phyloP scores from a whole-genome alignment of 2,888 invertebrate species.

The Camponotus fellah region DNA sequence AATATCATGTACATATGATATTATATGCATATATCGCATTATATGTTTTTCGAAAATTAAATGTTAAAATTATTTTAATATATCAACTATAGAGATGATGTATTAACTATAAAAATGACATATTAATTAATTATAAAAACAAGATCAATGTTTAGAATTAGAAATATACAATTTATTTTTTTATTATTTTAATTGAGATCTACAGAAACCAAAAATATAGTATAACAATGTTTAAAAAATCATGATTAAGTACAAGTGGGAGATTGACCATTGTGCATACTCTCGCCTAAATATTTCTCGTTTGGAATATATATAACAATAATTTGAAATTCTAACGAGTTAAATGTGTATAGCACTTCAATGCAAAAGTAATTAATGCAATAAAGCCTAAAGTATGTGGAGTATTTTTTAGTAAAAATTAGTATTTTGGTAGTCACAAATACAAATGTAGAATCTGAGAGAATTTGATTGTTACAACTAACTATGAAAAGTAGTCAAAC shows the following conservation, averaged over 20 bases:
- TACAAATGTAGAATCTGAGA: constrained; percentile 23
- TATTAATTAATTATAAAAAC: constrained; percentile 50
- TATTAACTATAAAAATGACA: constrained; percentile 44
- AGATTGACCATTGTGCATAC: not conserved
- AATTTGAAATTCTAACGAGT: constrained; percentile 36
- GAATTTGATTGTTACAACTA: constrained; percentile 13
- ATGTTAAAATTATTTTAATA: constrained; percentile 30
- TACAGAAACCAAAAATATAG: constrained; percentile 62
- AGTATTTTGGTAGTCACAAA: constrained; percentile 43
- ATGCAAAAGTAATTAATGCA: constrained; percentile 55
- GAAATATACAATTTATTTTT: constrained; percentile 70
- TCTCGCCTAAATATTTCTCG: constrained; percentile 31
- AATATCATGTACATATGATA: constrained; percentile 1
- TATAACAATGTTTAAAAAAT: constrained; percentile 37
- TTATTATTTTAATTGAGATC: constrained; percentile 65
- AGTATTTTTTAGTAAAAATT: constrained; percentile 61
- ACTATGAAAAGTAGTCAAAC: constrained; percentile 32
- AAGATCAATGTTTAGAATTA: constrained; percentile 59
- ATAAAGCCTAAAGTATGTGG: constrained; percentile 54
- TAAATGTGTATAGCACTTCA: constrained; percentile 31
- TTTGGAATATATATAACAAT: constrained; percentile 30
- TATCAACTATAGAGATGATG: constrained; percentile 17
- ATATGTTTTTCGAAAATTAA: constrained; percentile 16
- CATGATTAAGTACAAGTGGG: constrained; percentile 28
- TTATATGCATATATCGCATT: not conserved